phyloP scores from a whole-genome alignment of 2,113 vertebrate genomes.

The Dunckerocampus dactyliophorus region DNA sequence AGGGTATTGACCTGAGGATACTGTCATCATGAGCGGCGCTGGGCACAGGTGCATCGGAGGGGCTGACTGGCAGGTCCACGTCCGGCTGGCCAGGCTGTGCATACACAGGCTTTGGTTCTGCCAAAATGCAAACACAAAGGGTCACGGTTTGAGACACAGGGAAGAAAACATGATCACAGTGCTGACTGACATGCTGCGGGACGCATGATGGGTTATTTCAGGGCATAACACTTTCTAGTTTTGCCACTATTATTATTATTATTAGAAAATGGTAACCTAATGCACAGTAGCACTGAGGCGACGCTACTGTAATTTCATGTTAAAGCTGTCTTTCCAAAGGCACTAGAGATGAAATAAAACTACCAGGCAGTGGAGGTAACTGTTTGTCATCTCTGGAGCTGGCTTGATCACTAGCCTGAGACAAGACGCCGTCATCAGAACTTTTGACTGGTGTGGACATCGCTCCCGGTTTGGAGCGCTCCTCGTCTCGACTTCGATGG shows the following conservation, averaged over 20 bases:
- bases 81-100: slow-evolving; percentile 96
- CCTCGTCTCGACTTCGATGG: slow-evolving; percentile 90
- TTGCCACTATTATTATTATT: neutral
- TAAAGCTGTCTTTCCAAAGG: neutral
- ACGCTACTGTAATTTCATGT: neutral
- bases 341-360: neutral
- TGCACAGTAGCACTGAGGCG: neutral
- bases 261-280: neutral
- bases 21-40: slow-evolving; percentile 90
- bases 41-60: slow-evolving; percentile 89
- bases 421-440: slow-evolving; percentile 70
- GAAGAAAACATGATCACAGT: neutral
- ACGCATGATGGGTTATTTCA: neutral
- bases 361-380: slow-evolving; percentile 89
- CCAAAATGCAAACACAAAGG: slow-evolving; percentile 26
- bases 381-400: slow-evolving; percentile 79
- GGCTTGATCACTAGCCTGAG: slow-evolving; percentile 80
- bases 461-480: slow-evolving; percentile 82
- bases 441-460: slow-evolving; percentile 85
- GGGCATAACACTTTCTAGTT: neutral
- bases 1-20: slow-evolving; percentile 81
- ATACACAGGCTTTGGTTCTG: slow-evolving; percentile 97
- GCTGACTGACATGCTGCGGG: neutral
- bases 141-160: neutral
- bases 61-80: slow-evolving; percentile 96